Evolutionary conservation across 2,797 vertebrate genomes (phyloP).

Genomic region (Gallinago nigripennis): DNA sequence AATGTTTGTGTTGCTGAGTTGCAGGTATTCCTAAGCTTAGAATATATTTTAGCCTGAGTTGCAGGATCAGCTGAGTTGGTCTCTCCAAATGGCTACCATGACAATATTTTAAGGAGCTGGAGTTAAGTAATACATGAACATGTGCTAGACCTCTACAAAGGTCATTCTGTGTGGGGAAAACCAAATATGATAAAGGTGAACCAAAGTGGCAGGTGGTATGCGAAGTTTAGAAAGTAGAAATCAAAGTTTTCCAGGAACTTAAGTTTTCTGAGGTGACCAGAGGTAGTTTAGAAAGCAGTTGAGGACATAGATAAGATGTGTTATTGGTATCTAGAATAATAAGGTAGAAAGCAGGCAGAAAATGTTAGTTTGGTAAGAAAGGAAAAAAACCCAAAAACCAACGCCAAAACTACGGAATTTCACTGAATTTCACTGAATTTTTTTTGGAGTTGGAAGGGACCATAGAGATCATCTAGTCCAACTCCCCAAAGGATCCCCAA

Average conservation of each 20-base stretch:
- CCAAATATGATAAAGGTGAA: background rate
- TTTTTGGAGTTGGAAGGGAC: no score
- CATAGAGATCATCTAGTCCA: no score
- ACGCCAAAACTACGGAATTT: background rate
- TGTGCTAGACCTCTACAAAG: background rate
- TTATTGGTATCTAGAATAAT: background rate
- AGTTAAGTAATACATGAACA: background rate
- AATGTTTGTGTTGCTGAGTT: background rate
- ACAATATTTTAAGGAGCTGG: background rate
- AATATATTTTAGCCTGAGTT: background rate
- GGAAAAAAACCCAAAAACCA: no score
- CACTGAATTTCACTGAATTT: no score
- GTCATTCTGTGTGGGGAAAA: background rate
- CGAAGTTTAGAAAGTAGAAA: background rate
- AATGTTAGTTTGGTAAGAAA: background rate
- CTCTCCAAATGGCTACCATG: background rate
- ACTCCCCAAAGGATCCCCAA: no score
- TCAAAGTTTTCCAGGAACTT: background rate
- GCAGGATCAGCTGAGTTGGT: background rate
- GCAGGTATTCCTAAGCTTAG: background rate
- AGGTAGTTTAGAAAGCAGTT: background rate
- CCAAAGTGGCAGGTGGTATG: background rate
- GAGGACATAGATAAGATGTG: background rate
- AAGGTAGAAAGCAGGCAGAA: background rate
- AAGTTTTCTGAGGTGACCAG: background rate